Conservation (phyloP, 2,113 vertebrate species). For the Dendrocopos noguchii region DNA sequence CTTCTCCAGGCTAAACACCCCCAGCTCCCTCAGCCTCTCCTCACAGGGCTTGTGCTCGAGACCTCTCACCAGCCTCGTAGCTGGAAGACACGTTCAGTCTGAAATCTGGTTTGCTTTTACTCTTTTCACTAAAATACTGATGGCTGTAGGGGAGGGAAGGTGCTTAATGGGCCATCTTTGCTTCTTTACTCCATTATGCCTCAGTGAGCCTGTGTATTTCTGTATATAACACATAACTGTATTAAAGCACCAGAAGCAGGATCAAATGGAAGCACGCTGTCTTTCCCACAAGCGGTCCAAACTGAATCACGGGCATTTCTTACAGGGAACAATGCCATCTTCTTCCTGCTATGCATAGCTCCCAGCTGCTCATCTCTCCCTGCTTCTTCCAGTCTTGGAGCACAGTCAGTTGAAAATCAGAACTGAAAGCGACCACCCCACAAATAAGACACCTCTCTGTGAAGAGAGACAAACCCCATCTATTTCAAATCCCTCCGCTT, state of each 20-base stretch:
- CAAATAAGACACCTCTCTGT: background rate
- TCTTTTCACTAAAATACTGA: background rate
- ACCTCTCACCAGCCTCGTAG: too few relatives aligned
- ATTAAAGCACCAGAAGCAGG: background rate
- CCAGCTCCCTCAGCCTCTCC: too few relatives aligned
- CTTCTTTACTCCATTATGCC: background rate
- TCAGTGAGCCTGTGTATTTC: background rate
- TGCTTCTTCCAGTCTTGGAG: background rate
- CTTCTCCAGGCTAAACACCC: too few relatives aligned
- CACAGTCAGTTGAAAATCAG: background rate
- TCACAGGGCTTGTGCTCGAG: too few relatives aligned
- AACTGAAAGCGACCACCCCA: background rate
- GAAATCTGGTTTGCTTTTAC: background rate
- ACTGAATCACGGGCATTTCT: background rate
- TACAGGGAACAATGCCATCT: background rate
- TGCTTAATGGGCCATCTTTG: background rate
- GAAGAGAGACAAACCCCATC: background rate
- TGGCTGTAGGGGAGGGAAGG: fast-evolving
- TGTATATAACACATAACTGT: background rate
- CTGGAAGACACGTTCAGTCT: background rate
- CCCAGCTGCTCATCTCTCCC: background rate
- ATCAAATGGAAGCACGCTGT: fast-evolving
- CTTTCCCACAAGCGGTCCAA: background rate
- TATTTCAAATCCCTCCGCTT: background rate
- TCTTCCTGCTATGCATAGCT: background rate